These are phyloP conservation scores for Gonocerus acuteangulatus DNA, from an alignment of 2,888 invertebrate genomes.

Conservation along the genomic window DNA sequence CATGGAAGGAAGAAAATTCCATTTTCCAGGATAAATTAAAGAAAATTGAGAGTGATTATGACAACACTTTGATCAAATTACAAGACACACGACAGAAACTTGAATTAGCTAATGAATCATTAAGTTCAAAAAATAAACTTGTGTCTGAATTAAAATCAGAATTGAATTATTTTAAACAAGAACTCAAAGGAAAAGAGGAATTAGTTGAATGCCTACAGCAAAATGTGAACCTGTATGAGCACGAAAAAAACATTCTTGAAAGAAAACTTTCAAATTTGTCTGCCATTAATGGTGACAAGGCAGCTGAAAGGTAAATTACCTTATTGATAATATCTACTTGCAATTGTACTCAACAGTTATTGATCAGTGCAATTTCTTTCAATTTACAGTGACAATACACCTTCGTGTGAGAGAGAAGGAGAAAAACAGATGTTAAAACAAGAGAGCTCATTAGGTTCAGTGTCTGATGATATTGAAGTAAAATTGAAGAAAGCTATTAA, in stretches of 20 bases:
- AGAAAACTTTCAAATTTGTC: constrained; percentile 24
- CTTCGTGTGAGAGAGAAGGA: too few species aligned
- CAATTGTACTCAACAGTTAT: too few species aligned
- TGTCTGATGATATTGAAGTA: constrained; percentile 8
- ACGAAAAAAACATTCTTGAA: constrained; percentile 32
- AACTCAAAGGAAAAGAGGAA: neutral
- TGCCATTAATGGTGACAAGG: constrained; percentile 12
- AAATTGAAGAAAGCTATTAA: constrained; percentile 25
- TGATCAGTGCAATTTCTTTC: too few species aligned
- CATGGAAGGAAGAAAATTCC: neutral
- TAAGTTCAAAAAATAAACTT: neutral
- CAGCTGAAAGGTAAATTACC: constrained; percentile 20
- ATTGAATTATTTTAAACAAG: neutral
- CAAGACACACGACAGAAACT: neutral
- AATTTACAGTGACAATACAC: too few species aligned
- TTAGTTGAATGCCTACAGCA: constrained; percentile 24
- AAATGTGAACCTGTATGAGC: constrained; percentile 31
- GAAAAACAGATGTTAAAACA: too few species aligned
- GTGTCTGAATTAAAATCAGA: constrained; percentile 3
- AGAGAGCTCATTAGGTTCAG: too few species aligned
- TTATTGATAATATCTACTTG: neutral
- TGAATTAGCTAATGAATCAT: neutral
- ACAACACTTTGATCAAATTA: constrained; percentile 1
- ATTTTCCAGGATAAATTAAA: neutral
- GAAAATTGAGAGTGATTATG: constrained; percentile 2